phyloP scores from a whole-genome alignment of 2,113 vertebrate genomes.

The Tonatia bakeri region DNA sequence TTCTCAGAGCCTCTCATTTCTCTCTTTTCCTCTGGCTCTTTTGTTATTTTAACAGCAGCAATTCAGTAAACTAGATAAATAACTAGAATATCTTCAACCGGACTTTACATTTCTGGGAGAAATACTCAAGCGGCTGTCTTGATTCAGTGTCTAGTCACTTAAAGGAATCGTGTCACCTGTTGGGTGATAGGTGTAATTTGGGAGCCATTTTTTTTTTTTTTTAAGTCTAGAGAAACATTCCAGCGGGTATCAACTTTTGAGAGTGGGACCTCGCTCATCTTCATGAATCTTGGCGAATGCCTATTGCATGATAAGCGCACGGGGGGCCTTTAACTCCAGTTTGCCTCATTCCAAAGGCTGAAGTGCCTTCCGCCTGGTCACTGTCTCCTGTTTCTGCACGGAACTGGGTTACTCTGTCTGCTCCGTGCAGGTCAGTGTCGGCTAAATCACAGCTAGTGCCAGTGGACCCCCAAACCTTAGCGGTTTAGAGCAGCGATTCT shows the following conservation, averaged over 20 bases:
- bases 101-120: slow-evolving; percentile 13
- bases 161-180: background rate
- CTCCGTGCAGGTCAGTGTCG: background rate
- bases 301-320: background rate
- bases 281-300: background rate
- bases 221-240: background rate
- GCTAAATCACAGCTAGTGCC: background rate
- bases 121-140: background rate
- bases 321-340: background rate
- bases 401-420: background rate
- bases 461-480: background rate
- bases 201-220: background rate
- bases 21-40: background rate
- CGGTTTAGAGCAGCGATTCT: background rate
- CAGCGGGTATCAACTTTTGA: background rate
- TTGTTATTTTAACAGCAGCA: background rate
- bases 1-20: background rate
- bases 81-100: background rate
- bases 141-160: background rate
- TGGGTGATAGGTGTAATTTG: background rate
- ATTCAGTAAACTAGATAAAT: background rate
- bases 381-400: background rate
- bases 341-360: background rate
- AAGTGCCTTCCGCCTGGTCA: background rate
- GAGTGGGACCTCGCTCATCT: background rate